Conservation (phyloP, 2,888 invertebrate genomes). For the Plebejus anna region DNA sequence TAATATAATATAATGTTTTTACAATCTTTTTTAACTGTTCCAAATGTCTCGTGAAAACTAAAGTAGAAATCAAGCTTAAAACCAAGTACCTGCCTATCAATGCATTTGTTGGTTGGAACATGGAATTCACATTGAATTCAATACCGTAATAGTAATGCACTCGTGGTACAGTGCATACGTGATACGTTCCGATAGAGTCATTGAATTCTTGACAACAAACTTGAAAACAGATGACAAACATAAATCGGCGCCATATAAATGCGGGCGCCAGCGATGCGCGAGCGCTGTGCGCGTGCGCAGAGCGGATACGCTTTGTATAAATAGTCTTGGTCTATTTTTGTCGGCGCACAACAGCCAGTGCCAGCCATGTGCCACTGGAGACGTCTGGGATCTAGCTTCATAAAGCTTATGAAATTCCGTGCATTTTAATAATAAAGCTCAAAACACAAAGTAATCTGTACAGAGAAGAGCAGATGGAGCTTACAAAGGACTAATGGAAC, state of each 20-base stretch:
- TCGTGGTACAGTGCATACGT: not conserved
- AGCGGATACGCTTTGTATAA: conserved; percentile 74
- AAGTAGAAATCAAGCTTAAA: not conserved
- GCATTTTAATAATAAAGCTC: conserved; percentile 26
- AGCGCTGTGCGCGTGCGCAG: conserved; percentile 62
- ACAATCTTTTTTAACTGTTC: too few relatives aligned
- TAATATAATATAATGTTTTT: too few relatives aligned
- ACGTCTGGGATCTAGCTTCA: conserved; percentile 60
- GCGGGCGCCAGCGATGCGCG: conserved; percentile 52
- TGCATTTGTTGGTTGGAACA: not conserved
- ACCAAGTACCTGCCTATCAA: too few relatives aligned
- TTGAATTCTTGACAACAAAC: conserved; percentile 33
- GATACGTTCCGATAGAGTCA: conserved; percentile 22
- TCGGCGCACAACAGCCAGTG: conserved; percentile 64
- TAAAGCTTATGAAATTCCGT: conserved; percentile 65
- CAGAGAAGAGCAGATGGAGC: not conserved
- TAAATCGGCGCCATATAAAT: conserved; percentile 41
- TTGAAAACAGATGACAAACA: conserved; percentile 36
- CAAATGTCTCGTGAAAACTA: too few relatives aligned
- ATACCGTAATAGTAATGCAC: not conserved
- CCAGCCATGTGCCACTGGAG: conserved; percentile 68
- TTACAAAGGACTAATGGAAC: not conserved
- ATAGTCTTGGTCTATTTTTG: conserved; percentile 72
- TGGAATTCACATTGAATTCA: not conserved
- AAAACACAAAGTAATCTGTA: not conserved